phyloP scores from a whole-genome alignment of 2,113 vertebrate species.

The Antigone vipio region DNA sequence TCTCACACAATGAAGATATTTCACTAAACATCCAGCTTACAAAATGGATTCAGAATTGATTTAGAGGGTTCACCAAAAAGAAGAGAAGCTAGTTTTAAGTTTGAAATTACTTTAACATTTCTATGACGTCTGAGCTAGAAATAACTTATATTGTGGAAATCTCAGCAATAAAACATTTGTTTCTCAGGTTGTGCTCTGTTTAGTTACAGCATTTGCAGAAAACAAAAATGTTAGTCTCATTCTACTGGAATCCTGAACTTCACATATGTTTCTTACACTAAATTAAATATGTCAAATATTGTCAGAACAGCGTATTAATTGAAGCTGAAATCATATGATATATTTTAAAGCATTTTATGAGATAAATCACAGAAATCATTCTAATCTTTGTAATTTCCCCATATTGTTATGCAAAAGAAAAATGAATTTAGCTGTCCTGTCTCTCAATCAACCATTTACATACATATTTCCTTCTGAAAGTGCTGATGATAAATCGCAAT shows the following conservation, averaged over 20 bases:
- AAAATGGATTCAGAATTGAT: constrained; percentile 1
- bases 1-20: constrained; percentile 34
- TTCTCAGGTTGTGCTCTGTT: background rate
- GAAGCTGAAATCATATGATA: background rate
- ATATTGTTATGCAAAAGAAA: background rate
- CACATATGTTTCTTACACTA: background rate
- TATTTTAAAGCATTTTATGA: background rate
- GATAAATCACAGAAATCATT: background rate
- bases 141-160: background rate
- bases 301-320: background rate
- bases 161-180: background rate
- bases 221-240: background rate
- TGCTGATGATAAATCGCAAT: background rate
- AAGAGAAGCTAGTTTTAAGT: background rate
- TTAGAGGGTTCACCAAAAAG: background rate
- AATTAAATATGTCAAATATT: background rate
- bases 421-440: background rate
- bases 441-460: background rate
- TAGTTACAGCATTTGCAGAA: background rate
- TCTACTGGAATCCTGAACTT: constrained; percentile 1
- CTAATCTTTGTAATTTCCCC: background rate
- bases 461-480: background rate
- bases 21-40: background rate
- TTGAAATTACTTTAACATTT: constrained; percentile 28
- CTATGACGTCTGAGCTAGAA: background rate